Evolutionary conservation across 2,888 invertebrate species (phyloP).

Genomic region (Linyphia triangularis): DNA sequence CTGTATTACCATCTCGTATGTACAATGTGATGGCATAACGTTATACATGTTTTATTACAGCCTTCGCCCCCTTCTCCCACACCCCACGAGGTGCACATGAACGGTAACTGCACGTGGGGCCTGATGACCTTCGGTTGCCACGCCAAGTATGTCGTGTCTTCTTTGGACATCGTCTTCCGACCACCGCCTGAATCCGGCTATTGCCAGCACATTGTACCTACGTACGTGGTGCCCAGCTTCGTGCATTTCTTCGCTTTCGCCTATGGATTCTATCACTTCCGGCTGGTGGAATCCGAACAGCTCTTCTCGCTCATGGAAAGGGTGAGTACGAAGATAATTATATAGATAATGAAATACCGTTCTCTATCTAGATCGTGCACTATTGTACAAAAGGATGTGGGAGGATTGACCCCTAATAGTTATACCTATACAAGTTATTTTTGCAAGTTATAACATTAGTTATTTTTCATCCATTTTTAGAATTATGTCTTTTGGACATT

Average conservation of each 20-base stretch:
- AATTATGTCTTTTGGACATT: too few species aligned
- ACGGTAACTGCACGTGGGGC: conserved; percentile 58
- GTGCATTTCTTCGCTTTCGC: conserved; percentile 79
- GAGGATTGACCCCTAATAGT: too few species aligned
- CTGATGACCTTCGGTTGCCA: conserved; percentile 49
- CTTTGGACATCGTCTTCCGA: neutral
- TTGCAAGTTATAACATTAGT: too few species aligned
- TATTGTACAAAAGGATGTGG: too few species aligned
- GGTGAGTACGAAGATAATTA: conserved; percentile 77
- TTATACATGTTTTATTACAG: conserved; percentile 3
- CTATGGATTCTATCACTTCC: conserved; percentile 79
- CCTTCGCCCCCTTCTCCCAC: conserved; percentile 39
- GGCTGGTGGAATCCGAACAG: conserved; percentile 80
- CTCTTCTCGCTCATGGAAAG: conserved; percentile 80
- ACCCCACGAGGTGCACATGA: conserved; percentile 48
- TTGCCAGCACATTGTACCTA: conserved; percentile 80
- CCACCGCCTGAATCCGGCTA: neutral
- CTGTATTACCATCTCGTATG: too few species aligned
- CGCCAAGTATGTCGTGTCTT: conserved; percentile 32
- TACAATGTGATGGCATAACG: neutral
- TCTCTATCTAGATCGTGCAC: too few species aligned
- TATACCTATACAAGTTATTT: too few species aligned
- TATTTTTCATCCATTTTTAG: too few species aligned
- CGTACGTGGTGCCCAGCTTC: conserved; percentile 80
- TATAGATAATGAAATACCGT: too few species aligned